These are phyloP conservation scores for Cuculus canorus DNA, from an alignment of 2,797 vertebrate genomes.

Conservation along the genomic window DNA sequence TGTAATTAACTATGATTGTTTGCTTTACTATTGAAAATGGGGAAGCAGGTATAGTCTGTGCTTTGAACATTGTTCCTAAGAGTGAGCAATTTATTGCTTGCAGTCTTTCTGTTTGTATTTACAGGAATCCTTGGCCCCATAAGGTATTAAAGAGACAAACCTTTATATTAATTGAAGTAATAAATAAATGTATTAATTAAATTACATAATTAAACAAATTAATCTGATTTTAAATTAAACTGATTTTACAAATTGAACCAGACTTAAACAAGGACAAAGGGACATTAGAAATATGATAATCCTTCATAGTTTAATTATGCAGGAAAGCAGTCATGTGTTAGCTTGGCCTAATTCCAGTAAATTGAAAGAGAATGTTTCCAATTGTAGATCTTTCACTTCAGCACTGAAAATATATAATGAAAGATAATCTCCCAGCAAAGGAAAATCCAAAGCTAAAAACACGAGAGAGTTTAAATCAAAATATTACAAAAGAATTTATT, in stretches of 20 bases:
- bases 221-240: background rate
- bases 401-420: background rate
- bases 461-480: background rate
- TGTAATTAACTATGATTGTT: background rate
- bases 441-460: background rate
- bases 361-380: background rate
- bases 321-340: background rate
- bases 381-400: background rate
- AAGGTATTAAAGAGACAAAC: background rate
- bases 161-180: background rate
- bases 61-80: background rate
- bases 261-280: constrained; percentile 18
- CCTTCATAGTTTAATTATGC: background rate
- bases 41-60: background rate
- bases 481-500: background rate
- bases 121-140: background rate
- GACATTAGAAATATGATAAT: background rate
- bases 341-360: background rate
- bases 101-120: background rate
- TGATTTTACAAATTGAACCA: background rate
- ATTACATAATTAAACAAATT: background rate
- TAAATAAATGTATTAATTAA: background rate
- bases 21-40: background rate
- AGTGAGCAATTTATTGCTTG: background rate
- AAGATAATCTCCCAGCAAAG: background rate